A percentile compares a stretch with the other conserved stretches of the same genome.
phyloP scores from a whole-genome alignment of 2,113 vertebrate species.

The Crotalus viridis region DNA sequence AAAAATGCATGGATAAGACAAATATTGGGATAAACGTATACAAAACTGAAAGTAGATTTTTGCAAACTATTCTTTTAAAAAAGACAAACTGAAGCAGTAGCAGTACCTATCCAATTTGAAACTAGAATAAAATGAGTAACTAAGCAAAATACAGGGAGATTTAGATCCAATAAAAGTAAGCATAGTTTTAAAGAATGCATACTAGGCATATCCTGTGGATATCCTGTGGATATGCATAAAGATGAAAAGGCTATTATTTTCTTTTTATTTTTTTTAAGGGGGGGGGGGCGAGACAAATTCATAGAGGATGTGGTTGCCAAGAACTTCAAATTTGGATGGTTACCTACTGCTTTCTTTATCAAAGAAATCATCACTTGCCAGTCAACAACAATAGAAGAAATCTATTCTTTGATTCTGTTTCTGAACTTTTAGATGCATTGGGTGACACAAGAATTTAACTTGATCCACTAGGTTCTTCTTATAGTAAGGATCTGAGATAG shows the following conservation, averaged over 20 bases:
- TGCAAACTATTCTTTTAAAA: neutral
- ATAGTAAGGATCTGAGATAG: neutral
- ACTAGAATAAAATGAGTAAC: neutral
- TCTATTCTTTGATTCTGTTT: neutral
- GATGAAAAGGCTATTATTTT: neutral
- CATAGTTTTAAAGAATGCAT: neutral
- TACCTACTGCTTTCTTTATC: neutral
- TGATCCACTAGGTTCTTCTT: neutral
- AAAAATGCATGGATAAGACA: neutral
- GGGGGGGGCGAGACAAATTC: neutral
- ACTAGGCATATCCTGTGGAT: neutral
- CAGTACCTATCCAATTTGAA: neutral
- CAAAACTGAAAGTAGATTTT: neutral
- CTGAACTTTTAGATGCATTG: neutral
- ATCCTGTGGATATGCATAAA: neutral
- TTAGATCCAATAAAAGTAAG: neutral
- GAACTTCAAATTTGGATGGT: neutral
- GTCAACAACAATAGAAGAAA: neutral
- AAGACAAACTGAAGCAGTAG: neutral
- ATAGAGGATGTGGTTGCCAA: neutral
- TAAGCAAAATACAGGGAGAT: neutral
- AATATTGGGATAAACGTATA: neutral
- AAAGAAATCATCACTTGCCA: neutral
- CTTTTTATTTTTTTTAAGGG: neutral
- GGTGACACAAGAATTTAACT: neutral